Evolutionary conservation across 2,113 vertebrate genomes (phyloP), one percentile per base, ranked within the genome.

Genomic region (Euleptes europaea): DNA sequence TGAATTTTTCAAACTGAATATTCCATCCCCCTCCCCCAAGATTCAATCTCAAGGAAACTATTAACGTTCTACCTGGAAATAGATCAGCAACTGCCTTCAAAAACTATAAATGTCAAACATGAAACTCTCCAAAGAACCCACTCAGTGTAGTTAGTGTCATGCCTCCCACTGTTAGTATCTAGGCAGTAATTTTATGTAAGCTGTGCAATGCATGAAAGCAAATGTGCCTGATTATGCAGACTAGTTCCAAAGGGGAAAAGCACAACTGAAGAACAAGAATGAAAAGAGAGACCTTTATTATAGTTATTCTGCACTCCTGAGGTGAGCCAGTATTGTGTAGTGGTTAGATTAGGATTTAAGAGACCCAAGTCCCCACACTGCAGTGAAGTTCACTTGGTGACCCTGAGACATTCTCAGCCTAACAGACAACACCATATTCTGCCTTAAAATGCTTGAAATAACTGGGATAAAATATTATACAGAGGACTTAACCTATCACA

Each of bases 41-140:
- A 74, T 26, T 35, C 65, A 84, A 85, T 26, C 86, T 85, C 77
- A 83, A 84, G 5, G 70, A 81, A 70, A 73, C 0, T 0, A 33
- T 19, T 28, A 26, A 82, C 65, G 12, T 2, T 90, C 35, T 31
- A 40, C 33, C 26, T 0, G 0, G 44, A 73, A 72, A 60, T 49
- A 74, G 81, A 83, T 42, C 76, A 70, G 33, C 38, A 67, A 63
- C 54, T 85, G 89, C 70, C 75, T 86, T 85, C 69, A 84, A 70
- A 75, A 93, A 81, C 72, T 0, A 69, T 88, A 88, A 90, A 84
- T 86, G 88, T 42, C 74, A 93, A 82, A 78, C 90, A 87, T 86
- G 74, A 67, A 82, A 88, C 33, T 71, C 40, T 38, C 66, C 3
- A 70, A 82, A 82, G 28, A 67, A n/a, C 71, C 70, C 47, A 47